Base-by-base conservation (phyloP, 1,140 invertebrate species). In the Myzus persicae region DNA sequence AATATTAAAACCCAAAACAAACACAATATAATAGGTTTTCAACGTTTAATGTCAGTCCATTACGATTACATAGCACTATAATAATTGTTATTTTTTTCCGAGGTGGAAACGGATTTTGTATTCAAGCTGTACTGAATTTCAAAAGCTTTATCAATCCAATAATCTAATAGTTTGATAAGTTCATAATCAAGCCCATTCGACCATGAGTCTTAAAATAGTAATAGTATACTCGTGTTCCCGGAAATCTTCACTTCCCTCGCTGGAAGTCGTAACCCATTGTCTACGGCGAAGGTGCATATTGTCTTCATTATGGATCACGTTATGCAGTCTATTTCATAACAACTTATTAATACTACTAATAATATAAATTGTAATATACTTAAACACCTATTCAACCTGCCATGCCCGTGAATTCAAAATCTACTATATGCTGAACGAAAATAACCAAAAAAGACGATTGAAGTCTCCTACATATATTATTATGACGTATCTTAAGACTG, bases 231-330 rank as follows among this genome's bases (percentile, higher is more conserved):
- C 38, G 14, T 24, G 31, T 67, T 90, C 36, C 51, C 54, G 89
- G 51, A 90, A 59, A 90, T 90, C 51, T 40, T 54, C 88, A 90
- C 36, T 90, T 90, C 18, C 38, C 54, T 59, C 2, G n/a, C 54
- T 48, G 31, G 3, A 85, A 48, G 26, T 36, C 89, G 40, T 90
- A 90, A 90, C 18, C 89, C 38, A 90, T 59, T 90, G 89, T 90
- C 11, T 90, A 59, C n/a, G 38, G 2, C 6, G 89, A 67, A 59
- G 51, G 40, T 54, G 5, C 88, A 67, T 38, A 36, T 36, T 18
- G 31, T 88, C n/a, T 48, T 51, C 31, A 36, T 48, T 38, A 48
- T 88, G n/a, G 46, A 36, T 48, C 31, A 48, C 31, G 44, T 48
- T 88, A 88, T 48, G n/a, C 26, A 46, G 31, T 46, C 8, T 2